Conservation (phyloP, 2,888 invertebrate genomes). For the Adineta ricciae region DNA sequence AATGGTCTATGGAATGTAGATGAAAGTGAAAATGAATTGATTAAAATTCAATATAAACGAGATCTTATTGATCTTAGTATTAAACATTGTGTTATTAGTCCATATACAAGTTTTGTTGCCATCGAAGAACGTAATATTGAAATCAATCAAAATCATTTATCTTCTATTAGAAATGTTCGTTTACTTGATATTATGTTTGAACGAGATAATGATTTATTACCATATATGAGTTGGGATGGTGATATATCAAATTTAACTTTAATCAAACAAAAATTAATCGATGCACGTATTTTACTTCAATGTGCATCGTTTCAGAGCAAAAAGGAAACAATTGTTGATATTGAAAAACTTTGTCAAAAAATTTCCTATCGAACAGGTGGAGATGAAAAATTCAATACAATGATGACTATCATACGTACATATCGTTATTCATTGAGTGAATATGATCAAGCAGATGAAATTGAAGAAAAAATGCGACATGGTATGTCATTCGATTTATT, state of each 20-base stretch:
- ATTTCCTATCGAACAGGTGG: neutral
- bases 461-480: neutral
- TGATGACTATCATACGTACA: neutral
- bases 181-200: constrained; percentile 4
- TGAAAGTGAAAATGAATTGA: constrained; percentile 44
- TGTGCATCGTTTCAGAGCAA: neutral
- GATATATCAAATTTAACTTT: too few species aligned
- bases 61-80: constrained; percentile 46
- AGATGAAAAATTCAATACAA: neutral
- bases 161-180: too few species aligned
- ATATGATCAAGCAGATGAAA: neutral
- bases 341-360: neutral
- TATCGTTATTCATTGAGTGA: neutral
- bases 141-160: too few species aligned
- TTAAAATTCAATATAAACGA: constrained; percentile 33
- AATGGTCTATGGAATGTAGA: constrained; percentile 43
- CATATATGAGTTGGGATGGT: constrained; percentile 27
- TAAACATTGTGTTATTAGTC: constrained; percentile 46
- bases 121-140: constrained; percentile 42
- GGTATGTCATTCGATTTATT: neutral
- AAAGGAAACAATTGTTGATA: neutral
- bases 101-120: constrained; percentile 49
- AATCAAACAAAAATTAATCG: neutral
- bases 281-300: neutral
- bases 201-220: constrained; percentile 22